Base-by-base conservation (phyloP, 2,888 invertebrate species). In the Antitype chi region DNA sequence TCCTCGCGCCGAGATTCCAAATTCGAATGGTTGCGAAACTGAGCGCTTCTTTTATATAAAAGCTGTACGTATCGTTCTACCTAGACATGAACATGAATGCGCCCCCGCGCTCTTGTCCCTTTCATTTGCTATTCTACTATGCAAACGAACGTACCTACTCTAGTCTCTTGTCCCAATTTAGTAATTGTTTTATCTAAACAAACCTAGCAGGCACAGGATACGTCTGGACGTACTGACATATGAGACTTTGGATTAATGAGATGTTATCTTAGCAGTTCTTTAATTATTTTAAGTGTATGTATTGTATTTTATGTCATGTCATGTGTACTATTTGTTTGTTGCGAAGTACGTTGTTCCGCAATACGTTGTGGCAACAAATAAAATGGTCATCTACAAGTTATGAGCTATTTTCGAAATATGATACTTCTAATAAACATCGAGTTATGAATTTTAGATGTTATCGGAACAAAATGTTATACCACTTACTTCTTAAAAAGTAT, bases 41-140 rank as follows among this genome's bases (percentile, higher is more conserved):
- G 90, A 91, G 90, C 93, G 94, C 93, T 94, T 95, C 95, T 90
- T 94, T 95, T 96, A 96, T 96, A 96, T 95, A 94, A 93, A 94
- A 93, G 92, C 92, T 90, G 88, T 91, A 88, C 85, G 90, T 89
- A 87, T 82, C 81, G 88, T 81, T 85, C 85, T 90, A 90, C 89
- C 81, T 88, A 88, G 82, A 80, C 67, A 89, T 82, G 90, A 90
- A 90, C 74, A 89, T 83, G 90, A 90, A 90, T 87, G 91, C 94
- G 94, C 94, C 93, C 94, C 94, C 93, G 92, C 94, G 92, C 93
- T 92, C 91, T 90, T 89, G 90, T 93, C 91, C 94, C 93, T 94
- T 94, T 94, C 94, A 92, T 93, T 93, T 89, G 86, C 70, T 84
- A 84, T 84, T 85, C 83, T 80, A 69, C 76, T 80, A 70, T 87